A percentile compares a stretch with the other conserved stretches of the same genome.
phyloP scores from a whole-genome alignment of 2,888 invertebrate genomes.

The Ophion obscuratus region DNA sequence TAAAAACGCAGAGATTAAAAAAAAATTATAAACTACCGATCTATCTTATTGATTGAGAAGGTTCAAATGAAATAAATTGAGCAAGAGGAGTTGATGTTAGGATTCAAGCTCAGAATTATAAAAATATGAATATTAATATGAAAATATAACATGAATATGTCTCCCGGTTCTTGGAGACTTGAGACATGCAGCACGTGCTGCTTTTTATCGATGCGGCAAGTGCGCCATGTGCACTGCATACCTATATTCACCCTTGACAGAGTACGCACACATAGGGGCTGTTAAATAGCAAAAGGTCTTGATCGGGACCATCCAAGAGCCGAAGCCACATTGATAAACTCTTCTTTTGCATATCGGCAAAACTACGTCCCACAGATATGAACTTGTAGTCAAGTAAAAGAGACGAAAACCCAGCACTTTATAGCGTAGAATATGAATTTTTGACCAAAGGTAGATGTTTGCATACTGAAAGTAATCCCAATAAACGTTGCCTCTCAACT shows the following conservation, averaged over 20 bases:
- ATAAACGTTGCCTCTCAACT: too few relatives aligned
- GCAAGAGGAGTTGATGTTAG: neutral
- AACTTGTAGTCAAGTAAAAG: too few relatives aligned
- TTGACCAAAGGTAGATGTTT: too few relatives aligned
- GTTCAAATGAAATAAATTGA: neutral
- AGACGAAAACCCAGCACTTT: too few relatives aligned
- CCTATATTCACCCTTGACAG: neutral
- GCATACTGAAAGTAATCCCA: too few relatives aligned
- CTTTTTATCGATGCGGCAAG: conserved; percentile 54
- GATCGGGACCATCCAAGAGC: neutral
- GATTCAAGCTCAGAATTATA: too few relatives aligned
- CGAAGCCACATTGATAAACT: neutral
- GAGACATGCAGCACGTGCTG: conserved; percentile 62
- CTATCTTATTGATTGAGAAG: neutral
- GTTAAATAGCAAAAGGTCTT: neutral
- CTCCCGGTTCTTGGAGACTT: too few relatives aligned
- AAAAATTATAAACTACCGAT: too few relatives aligned
- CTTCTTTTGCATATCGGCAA: conserved; percentile 2
- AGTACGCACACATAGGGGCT: conserved; percentile 5
- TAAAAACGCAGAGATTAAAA: too few relatives aligned
- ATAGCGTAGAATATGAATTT: too few relatives aligned
- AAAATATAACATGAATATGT: too few relatives aligned
- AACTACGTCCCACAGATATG: neutral
- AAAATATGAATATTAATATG: too few relatives aligned
- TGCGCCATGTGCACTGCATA: conserved; percentile 36